Evolutionary conservation across 2,888 invertebrate species (phyloP), one percentile per base, ranked within the genome.

Genomic region (Acholoe squamosa): DNA sequence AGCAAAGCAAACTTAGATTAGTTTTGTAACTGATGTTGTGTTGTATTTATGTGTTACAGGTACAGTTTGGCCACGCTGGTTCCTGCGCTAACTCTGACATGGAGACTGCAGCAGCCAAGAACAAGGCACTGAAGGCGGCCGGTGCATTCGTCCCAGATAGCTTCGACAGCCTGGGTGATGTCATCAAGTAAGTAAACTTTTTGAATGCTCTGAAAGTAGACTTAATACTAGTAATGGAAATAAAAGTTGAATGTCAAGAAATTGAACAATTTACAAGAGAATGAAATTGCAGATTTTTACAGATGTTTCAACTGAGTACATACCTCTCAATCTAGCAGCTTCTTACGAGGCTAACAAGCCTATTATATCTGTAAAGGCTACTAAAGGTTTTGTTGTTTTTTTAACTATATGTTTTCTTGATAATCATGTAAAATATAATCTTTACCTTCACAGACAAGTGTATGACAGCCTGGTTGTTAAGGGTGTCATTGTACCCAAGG

Each of bases 51-150:
- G n/a, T n/a, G 71, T 76, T 91, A 10, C 90, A 97, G 95, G 99
- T 99, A 16, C 99, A 99, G 96, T 99, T 99, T 96, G 99, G 99
- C 0, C 99, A 99, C 96, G 99, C 99, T 93, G 99, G 99, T 10
- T 99, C 99, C 0, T 99, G 99, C 94, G 99, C 99, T 34, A 98
- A 99, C 95, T 98, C 98, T 0, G 98, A 98, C 88, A 96, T 97
- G 19, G 99, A 99, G 96, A 99, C 99, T 80, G 99, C 99, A 0
- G 97, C 97, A 0, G 97, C 98, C 0, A 99, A 99, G 96, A 99
- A 99, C 96, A 97, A 97, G 0, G 98, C 98, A 0, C 96, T 99
- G 14, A 96, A 97, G 91, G 97, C 97, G 0, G 98, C 97, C 90
- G 99, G 99, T 0, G 99, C 98, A 0, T 97, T 97, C 92, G 99